Base-by-base conservation (phyloP, 2,888 invertebrate species). In the Aethes cnicana region DNA sequence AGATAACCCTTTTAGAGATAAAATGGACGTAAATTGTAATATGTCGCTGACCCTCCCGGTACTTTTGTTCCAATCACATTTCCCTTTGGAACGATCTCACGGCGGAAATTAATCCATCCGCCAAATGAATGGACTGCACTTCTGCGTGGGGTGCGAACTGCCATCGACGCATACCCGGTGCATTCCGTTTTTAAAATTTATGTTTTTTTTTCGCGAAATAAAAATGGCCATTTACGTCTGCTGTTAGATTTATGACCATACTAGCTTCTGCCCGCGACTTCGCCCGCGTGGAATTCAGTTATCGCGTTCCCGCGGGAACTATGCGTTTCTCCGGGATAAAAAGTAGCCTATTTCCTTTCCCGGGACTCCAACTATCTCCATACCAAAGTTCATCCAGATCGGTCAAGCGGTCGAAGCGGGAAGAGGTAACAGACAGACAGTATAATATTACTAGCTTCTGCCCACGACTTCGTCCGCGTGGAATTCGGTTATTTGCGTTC, bases 71-170 rank as follows among this genome's bases (percentile, higher is more conserved):
- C 84, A 84, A 86, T 87, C 84, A 81, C 75, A 82, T 84, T 85
- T 86, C 86, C 84, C 81, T 83, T 83, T 81, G 74, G 79, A 79
- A 68, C 83, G 82, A 85, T 87, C 85, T 84, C 85, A 79, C 78
- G 76, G 74, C 84, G 88, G 88, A 88, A 86, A 88, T 88, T 81
- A 88, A 85, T 81, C 78, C 81, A 83, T 88, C 85, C 84, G 84
- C 78, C 77, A 84, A 87, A 87, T 86, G 85, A 88, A 86, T 86
- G 81, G 81, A 76, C 82, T 84, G 81, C 85, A 84, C 81, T 85
- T 84, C 80, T 81, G 81, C 81, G 84, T 81, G 72, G 72, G 77
- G 84, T 18, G 21, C 25, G 18, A 42, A 36, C 73, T 66, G 69
- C 65, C 68, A 69, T 67, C 68, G 62, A 72, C 60, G 62, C 69